Conservation (phyloP, 2,113 vertebrate genomes). For the Tragelaphus strepsiceros region DNA sequence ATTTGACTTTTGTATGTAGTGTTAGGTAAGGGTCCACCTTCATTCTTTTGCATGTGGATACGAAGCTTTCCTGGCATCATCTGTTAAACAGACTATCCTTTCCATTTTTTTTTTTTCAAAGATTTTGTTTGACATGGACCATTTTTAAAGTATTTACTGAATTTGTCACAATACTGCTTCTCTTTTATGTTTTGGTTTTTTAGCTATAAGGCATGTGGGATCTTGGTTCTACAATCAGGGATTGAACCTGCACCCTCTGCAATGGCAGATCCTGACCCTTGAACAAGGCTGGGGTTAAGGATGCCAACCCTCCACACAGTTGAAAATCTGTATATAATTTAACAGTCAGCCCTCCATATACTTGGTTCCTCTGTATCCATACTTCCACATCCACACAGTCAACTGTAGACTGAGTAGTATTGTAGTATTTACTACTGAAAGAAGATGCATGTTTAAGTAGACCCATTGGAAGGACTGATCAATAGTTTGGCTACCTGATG, state of each 20-base stretch:
- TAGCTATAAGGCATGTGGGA: not conserved
- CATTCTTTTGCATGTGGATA: not conserved
- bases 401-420: not conserved
- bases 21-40: not conserved
- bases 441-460: not conserved
- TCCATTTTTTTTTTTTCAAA: not conserved
- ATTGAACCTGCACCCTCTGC: not conserved
- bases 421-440: not conserved
- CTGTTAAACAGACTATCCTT: not conserved
- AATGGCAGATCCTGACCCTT: not conserved
- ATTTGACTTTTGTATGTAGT: not conserved
- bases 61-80: not conserved
- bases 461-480: not conserved
- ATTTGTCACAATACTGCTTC: not conserved
- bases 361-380: not conserved
- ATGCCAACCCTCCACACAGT: not conserved
- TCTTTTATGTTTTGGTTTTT: not conserved
- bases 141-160: not conserved
- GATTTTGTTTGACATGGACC: not conserved
- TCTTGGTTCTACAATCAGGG: not conserved
- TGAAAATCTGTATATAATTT: not conserved
- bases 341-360: not conserved
- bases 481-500: not conserved
- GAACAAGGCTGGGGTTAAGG: not conserved
- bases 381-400: not conserved